phyloP scores from a whole-genome alignment of 1,140 invertebrate species.

The Eurytemora carolleeae region DNA sequence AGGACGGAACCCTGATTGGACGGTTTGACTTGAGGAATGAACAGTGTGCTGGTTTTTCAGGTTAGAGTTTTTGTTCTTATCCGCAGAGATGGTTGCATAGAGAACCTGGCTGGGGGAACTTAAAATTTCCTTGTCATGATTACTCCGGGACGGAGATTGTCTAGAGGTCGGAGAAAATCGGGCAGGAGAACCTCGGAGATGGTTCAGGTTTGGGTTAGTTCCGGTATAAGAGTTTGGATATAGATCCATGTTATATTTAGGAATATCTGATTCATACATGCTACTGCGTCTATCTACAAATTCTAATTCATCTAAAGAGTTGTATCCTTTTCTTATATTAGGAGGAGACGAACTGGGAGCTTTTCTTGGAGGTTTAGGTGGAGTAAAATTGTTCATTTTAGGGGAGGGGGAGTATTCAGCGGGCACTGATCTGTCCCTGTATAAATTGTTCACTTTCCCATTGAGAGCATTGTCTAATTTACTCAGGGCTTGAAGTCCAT shows the following conservation, averaged over 20 bases:
- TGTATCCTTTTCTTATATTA: no score
- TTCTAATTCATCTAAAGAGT: background rate
- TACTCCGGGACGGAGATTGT: background rate
- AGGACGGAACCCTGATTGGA: background rate
- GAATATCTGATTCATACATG: no score
- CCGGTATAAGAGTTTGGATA: no score
- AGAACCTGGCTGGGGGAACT: background rate
- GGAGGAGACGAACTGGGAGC: background rate
- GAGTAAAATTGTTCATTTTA: background rate
- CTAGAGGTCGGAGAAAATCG: background rate
- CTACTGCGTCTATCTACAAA: no score
- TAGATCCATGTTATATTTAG: no score
- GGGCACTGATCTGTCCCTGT: background rate
- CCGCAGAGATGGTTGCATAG: background rate
- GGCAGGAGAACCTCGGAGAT: background rate
- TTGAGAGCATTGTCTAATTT: background rate
- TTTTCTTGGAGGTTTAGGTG: background rate
- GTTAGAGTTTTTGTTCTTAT: background rate
- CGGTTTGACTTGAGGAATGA: conserved; percentile 12
- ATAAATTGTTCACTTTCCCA: background rate
- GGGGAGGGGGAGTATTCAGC: background rate
- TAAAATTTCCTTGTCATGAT: background rate
- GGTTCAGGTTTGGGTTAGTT: background rate
- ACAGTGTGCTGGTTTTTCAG: background rate
- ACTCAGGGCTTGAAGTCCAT: background rate